phyloP scores from a whole-genome alignment of 2,888 invertebrate species.

The Dryobota labecula region DNA sequence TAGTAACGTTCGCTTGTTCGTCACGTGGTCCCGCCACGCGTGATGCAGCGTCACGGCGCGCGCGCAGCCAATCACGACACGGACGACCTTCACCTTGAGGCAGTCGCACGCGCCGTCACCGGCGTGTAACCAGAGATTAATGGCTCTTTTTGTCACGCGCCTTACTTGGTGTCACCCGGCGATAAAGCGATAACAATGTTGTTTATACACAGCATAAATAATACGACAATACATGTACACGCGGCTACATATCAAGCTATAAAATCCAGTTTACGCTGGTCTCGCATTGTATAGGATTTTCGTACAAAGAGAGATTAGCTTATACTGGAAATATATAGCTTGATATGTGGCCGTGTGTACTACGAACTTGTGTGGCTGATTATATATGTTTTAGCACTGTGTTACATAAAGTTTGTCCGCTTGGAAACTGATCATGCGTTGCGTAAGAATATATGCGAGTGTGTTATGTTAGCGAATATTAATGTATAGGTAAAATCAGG shows the following conservation, averaged over 20 bases:
- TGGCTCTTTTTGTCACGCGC: slow-evolving; percentile 81
- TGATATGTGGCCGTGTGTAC: too few relatives aligned
- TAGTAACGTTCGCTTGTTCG: slow-evolving; percentile 42
- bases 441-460: slow-evolving; percentile 6
- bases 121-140: slow-evolving; percentile 79
- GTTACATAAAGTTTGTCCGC: slow-evolving; percentile 21
- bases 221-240: slow-evolving; percentile 54
- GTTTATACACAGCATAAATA: slow-evolving; percentile 51
- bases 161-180: slow-evolving; percentile 69
- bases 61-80: slow-evolving; percentile 70
- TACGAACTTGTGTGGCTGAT: slow-evolving; percentile 34
- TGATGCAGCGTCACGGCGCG: slow-evolving; percentile 64
- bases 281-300: too few relatives aligned
- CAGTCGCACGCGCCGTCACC: slow-evolving; percentile 81
- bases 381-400: slow-evolving; percentile 25
- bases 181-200: slow-evolving; percentile 64
- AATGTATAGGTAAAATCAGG: slow-evolving; percentile 8
- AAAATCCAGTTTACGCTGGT: too few relatives aligned
- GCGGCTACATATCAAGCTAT: too few relatives aligned
- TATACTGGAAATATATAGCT: too few relatives aligned
- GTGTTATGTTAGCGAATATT: slow-evolving; percentile 20
- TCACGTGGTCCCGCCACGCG: slow-evolving; percentile 70
- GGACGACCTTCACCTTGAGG: slow-evolving; percentile 68
- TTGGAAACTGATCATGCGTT: slow-evolving; percentile 20
- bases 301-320: too few relatives aligned